These are phyloP conservation scores for Presbytis comata DNA, from an alignment of 2,797 vertebrate species.

Conservation along the genomic window DNA sequence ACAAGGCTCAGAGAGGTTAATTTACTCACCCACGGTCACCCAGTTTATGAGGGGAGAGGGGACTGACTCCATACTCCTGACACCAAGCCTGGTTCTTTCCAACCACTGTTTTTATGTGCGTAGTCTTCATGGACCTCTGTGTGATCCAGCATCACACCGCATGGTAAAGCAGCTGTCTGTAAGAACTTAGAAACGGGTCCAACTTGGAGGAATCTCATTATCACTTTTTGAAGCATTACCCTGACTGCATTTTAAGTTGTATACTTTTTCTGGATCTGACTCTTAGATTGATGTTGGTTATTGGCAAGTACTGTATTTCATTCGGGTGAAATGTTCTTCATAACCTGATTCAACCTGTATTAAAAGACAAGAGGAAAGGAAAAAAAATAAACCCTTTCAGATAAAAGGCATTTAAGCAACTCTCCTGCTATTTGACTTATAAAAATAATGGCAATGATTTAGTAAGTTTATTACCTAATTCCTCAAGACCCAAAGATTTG, in stretches of 20 bases:
- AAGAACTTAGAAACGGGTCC: conserved; percentile 33
- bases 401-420: conserved; percentile 26
- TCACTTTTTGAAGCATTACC: conserved; percentile 65
- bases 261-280: conserved; percentile 68
- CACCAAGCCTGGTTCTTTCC: not conserved
- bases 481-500: conserved; percentile 1
- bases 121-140: not conserved
- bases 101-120: not conserved
- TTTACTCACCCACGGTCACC: not conserved
- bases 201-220: conserved; percentile 74
- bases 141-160: not conserved
- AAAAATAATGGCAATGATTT: conserved; percentile 37
- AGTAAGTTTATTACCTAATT: conserved; percentile 25
- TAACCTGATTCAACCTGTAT: conserved; percentile 53
- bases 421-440: conserved; percentile 23
- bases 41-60: not conserved
- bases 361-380: conserved; percentile 5
- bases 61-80: not conserved
- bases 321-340: conserved; percentile 39
- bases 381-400: not conserved
- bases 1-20: not conserved
- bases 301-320: conserved; percentile 62
- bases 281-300: conserved; percentile 47
- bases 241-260: conserved; percentile 69
- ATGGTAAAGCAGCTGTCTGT: conserved; percentile 49